phyloP scores from a whole-genome alignment of 2,113 vertebrate genomes.

The Puma concolor region DNA sequence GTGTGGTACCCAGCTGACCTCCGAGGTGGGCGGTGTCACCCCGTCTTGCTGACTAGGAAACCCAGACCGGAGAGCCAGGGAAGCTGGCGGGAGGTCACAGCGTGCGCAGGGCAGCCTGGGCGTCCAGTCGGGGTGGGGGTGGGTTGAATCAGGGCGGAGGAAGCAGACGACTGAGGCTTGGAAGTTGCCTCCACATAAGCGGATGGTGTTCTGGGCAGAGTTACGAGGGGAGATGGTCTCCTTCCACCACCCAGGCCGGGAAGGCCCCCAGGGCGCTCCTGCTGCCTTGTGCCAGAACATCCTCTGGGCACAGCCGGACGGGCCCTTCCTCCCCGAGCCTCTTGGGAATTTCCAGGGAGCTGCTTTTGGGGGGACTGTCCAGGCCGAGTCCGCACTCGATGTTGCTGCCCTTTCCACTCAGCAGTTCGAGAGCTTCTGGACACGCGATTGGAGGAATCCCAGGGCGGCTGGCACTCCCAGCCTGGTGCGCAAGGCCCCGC shows the following conservation, averaged over 20 bases:
- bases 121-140: not conserved
- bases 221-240: not conserved
- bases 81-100: not conserved
- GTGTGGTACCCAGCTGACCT: not conserved
- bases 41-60: not conserved
- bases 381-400: not conserved
- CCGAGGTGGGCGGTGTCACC: not conserved
- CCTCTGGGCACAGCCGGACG: not conserved
- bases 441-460: rapidly evolving
- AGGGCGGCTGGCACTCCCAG: not conserved
- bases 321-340: not conserved
- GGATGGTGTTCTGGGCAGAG: not conserved
- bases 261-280: too few relatives aligned
- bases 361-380: not conserved
- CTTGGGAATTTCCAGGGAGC: not conserved
- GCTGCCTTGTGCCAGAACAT: not conserved
- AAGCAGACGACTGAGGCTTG: not conserved
- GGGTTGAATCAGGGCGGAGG: not conserved
- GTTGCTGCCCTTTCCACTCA: not conserved
- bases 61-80: not conserved
- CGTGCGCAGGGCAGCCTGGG: not conserved
- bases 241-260: not conserved
- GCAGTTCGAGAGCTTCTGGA: not conserved
- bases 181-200: not conserved
- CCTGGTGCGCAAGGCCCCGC: not conserved